phyloP scores from a whole-genome alignment of 2,797 vertebrate species.

The Thripadectes ignobilis region DNA sequence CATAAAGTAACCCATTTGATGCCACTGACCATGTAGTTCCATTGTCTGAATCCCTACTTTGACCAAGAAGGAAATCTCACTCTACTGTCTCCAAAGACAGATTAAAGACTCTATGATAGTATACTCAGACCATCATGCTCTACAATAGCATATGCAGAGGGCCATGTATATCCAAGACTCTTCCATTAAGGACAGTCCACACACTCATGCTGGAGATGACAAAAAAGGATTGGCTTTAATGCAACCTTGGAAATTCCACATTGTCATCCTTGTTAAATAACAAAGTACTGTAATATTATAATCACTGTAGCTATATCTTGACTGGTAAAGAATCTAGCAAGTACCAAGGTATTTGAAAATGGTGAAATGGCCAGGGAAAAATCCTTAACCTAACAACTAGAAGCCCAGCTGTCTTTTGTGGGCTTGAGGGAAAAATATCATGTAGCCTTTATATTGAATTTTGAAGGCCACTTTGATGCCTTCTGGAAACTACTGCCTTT shows the following conservation, averaged over 20 bases:
- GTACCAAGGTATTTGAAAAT: neutral
- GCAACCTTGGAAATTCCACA: neutral
- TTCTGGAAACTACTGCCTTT: neutral
- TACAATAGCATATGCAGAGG: neutral
- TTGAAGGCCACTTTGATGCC: neutral
- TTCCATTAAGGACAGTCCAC: neutral
- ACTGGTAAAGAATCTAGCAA: neutral
- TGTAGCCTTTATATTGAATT: neutral
- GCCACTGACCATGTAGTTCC: neutral
- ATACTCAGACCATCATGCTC: neutral
- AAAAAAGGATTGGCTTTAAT: neutral
- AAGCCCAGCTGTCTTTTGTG: neutral
- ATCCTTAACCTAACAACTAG: neutral
- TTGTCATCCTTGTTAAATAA: neutral
- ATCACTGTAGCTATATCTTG: neutral
- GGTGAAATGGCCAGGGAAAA: neutral
- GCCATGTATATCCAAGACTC: neutral
- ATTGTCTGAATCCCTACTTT: neutral
- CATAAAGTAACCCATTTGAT: neutral
- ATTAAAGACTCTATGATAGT: neutral
- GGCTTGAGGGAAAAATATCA: neutral
- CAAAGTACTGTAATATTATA: neutral
- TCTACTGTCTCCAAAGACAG: neutral
- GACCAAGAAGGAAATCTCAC: neutral
- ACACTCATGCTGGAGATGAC: neutral